Base-by-base conservation (phyloP, 1,140 invertebrate genomes). In the Mylabris phalerata region DNA sequence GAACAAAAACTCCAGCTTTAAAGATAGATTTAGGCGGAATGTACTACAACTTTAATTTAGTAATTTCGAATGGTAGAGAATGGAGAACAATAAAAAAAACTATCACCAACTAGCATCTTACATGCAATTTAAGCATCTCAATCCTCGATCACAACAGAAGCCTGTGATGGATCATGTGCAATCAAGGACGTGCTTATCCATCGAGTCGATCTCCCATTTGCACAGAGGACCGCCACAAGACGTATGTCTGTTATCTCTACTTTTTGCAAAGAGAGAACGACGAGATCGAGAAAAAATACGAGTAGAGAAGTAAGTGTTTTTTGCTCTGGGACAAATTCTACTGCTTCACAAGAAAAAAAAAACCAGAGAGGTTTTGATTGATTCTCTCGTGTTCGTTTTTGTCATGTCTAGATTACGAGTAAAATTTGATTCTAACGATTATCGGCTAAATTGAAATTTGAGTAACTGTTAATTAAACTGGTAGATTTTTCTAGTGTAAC, bases 111-210 rank as follows among this genome's bases (percentile, higher is more conserved):
- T 39, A 58, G 49, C 56, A 57, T 61, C 59, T 61, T 62, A 65
- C 65, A 67, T 62, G 60, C 60, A 65, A 63, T 62, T 62, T 60
- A 57, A 67, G 60, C 65, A 65, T 65, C 65, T 67, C 58, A 56
- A 65, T 61, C 63, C 59, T 44, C 48, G 57, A 64, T 64, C 62
- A 59, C 57, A 58, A 57, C 55, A 60, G 59, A 61, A 66, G 57
- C 59, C 56, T 25, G 60, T 67, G 65, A 65, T 65, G 52, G 61
- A 65, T 10, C 9, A 62, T 60, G 61, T 47, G 52, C 52, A 67
- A 65, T 67, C 57, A 60, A 59, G 45, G 60, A 64, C 55, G 48
- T 54, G 50, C 60, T 67, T 64, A 64, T 67, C 62, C 50, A 19
- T 40, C 19, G 51, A 49, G 38, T 41, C 49, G 50, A 60, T 62